phyloP scores from a whole-genome alignment of 1,140 invertebrate genomes.

The Pachypsylla venusta region DNA sequence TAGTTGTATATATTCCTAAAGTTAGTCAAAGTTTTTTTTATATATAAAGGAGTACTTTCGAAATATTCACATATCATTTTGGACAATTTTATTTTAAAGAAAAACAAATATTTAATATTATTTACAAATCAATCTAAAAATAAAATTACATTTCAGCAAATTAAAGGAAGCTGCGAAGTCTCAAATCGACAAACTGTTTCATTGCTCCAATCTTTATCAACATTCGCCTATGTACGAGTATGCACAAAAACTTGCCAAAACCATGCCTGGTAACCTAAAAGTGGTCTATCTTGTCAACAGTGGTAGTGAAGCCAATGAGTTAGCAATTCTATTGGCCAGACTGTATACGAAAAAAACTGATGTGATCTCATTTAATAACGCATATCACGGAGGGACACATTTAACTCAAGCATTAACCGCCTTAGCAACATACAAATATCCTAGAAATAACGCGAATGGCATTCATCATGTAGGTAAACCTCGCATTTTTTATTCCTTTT shows the following conservation, averaged over 20 bases:
- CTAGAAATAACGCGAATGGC: slow-evolving; percentile 52
- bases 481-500: not conserved
- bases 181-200: slow-evolving; percentile 73
- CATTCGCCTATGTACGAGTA: slow-evolving; percentile 86
- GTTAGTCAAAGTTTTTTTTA: too few species aligned
- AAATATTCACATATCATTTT: too few species aligned
- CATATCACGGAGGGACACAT: slow-evolving; percentile 80
- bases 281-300: slow-evolving; percentile 90
- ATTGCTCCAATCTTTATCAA: slow-evolving; percentile 81
- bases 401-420: slow-evolving; percentile 70
- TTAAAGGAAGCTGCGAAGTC: slow-evolving; percentile 56
- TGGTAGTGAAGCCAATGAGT: slow-evolving; percentile 92
- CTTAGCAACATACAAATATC: slow-evolving; percentile 58
- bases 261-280: slow-evolving; percentile 72
- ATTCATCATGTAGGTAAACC: slow-evolving; percentile 57
- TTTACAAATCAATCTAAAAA: too few species aligned
- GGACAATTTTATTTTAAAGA: too few species aligned
- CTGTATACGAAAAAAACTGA: slow-evolving; percentile 71
- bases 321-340: slow-evolving; percentile 74
- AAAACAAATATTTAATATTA: too few species aligned
- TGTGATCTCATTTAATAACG: slow-evolving; percentile 69
- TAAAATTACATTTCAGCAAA: too few species aligned
- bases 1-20: too few species aligned
- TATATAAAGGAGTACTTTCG: too few species aligned
- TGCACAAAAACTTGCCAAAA: slow-evolving; percentile 58